These are phyloP conservation scores for Nerophis ophidion DNA, from an alignment of 2,113 vertebrate genomes.

Conservation along the genomic window DNA sequence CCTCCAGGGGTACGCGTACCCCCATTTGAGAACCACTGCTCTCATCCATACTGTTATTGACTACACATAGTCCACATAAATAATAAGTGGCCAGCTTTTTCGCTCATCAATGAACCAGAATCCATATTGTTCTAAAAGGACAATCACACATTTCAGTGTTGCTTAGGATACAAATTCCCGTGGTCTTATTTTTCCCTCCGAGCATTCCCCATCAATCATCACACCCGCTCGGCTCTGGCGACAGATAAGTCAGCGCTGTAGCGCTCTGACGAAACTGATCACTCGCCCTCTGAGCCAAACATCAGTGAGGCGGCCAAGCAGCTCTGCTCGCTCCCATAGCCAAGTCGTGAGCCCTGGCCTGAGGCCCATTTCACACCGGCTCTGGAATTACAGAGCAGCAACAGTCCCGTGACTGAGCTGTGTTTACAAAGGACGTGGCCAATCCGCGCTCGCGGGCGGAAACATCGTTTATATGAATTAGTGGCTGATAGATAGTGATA, in stretches of 20 bases:
- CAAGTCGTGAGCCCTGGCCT: conserved; percentile 58
- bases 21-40: too few species aligned
- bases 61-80: too few species aligned
- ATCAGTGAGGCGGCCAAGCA: conserved; percentile 24
- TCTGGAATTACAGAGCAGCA: conserved; percentile 56
- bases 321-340: conserved; percentile 37
- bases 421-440: conserved; percentile 65
- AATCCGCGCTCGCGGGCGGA: conserved; percentile 52
- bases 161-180: conserved; percentile 19
- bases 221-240: conserved; percentile 25
- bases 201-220: conserved; percentile 40
- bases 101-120: too few species aligned
- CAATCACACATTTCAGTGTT: conserved; percentile 13
- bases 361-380: conserved; percentile 36
- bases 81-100: too few species aligned
- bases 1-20: too few species aligned
- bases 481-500: conserved; percentile 57
- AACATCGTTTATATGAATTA: conserved; percentile 63
- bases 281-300: conserved; percentile 49
- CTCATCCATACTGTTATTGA: too few species aligned
- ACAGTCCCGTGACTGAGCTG: conserved; percentile 56
- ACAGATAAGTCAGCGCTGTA: conserved; percentile 47
- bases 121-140: too few species aligned
- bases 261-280: conserved; percentile 51
- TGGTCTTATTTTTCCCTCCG: conserved; percentile 18